phyloP scores from a whole-genome alignment of 2,113 vertebrate species.

The Cephalopholis sonnerati region DNA sequence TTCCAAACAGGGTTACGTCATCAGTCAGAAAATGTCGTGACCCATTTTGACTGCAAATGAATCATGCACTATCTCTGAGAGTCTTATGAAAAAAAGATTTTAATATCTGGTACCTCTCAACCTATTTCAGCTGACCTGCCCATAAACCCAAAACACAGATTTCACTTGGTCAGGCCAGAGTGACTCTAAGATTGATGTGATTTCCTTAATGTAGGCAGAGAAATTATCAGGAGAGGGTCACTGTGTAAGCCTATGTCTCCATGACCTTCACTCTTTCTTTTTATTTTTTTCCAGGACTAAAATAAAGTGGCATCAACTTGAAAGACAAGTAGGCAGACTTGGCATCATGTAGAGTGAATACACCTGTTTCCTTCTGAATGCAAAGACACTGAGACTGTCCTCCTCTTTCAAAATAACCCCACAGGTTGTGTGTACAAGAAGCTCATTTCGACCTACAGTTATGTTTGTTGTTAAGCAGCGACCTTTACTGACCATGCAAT shows the following conservation, averaged over 20 bases:
- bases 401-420: too few relatives aligned
- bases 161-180: neutral
- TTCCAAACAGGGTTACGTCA: slow-evolving; percentile 31
- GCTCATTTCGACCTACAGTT: too few relatives aligned
- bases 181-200: neutral
- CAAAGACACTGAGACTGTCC: too few relatives aligned
- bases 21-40: slow-evolving; percentile 15
- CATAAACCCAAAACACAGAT: neutral
- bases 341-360: neutral
- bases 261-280: too few relatives aligned
- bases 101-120: slow-evolving; percentile 4
- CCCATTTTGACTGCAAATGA: slow-evolving; percentile 44
- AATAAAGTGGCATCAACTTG: neutral
- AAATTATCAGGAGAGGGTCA: neutral
- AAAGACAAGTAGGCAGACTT: neutral
- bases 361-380: neutral
- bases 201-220: neutral
- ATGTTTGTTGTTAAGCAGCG: too few relatives aligned
- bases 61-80: slow-evolving; percentile 28
- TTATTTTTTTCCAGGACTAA: neutral
- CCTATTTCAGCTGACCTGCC: neutral
- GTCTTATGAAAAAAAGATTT: slow-evolving; percentile 16
- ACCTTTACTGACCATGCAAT: too few relatives aligned
- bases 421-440: too few relatives aligned
- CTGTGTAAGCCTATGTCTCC: too few relatives aligned